phyloP scores from a whole-genome alignment of 2,888 invertebrate species.

The Drosophila histrio region DNA sequence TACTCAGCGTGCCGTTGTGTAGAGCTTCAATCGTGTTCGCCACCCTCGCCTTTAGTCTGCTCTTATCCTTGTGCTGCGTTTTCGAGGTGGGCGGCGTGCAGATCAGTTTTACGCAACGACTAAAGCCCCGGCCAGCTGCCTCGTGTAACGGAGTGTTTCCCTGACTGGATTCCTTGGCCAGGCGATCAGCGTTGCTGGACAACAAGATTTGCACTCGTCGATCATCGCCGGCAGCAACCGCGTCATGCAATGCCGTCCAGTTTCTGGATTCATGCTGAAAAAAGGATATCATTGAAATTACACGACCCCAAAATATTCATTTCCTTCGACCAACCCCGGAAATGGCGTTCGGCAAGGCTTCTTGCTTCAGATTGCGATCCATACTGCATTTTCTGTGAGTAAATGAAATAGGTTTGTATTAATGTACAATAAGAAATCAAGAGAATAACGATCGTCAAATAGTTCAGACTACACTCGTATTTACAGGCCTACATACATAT shows the following conservation, averaged over 20 bases:
- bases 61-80: constrained; percentile 61
- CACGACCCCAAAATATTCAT: background rate
- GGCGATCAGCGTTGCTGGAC: constrained; percentile 75
- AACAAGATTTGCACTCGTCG: constrained; percentile 73
- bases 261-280: constrained; percentile 76
- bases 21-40: constrained; percentile 84
- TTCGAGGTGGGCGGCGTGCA: constrained; percentile 79
- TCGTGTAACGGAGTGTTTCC: constrained; percentile 97
- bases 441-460: background rate
- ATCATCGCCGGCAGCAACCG: constrained; percentile 79
- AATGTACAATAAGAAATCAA: background rate
- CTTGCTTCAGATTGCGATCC: constrained; percentile 80
- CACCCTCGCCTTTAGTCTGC: constrained; percentile 67
- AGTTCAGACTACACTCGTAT: constrained; percentile 4
- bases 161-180: constrained; percentile 86
- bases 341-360: constrained; percentile 80
- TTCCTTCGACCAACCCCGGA: constrained; percentile 66
- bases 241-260: constrained; percentile 79
- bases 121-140: constrained; percentile 97
- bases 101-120: constrained; percentile 91
- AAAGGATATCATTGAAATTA: background rate
- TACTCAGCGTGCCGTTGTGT: constrained; percentile 87
- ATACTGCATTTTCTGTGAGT: constrained; percentile 81
- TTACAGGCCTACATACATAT: constrained; percentile 1
- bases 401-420: background rate